Conservation (phyloP, 1,140 invertebrate genomes). For the Caenorhabditis inopinata region DNA sequence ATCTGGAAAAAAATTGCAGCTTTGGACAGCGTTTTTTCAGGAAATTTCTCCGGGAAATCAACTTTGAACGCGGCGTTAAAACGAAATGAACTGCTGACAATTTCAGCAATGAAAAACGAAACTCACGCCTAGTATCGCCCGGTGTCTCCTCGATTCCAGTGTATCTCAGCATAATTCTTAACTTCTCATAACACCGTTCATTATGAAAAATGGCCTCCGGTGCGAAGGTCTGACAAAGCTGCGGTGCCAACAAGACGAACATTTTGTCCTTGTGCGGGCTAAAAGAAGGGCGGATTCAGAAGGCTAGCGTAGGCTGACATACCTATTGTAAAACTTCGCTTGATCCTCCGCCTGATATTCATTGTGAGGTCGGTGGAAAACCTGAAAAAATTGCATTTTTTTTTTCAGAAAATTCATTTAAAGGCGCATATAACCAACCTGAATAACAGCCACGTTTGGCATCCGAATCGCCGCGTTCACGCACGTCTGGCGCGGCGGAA, state of each 20-base stretch:
- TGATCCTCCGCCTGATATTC: background rate
- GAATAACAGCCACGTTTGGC: background rate
- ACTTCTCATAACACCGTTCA: background rate
- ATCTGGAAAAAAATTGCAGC: too few relatives aligned
- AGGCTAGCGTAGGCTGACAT: background rate
- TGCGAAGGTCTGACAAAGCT: background rate
- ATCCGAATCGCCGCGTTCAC: background rate
- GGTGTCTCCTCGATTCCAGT: background rate
- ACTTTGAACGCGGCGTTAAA: too few relatives aligned
- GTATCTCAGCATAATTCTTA: background rate
- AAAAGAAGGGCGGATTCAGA: background rate
- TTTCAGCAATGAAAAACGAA: too few relatives aligned
- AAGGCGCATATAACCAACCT: background rate
- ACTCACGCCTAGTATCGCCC: background rate
- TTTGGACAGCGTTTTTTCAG: too few relatives aligned
- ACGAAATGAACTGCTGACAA: too few relatives aligned
- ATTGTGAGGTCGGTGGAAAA: background rate
- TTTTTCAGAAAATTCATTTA: too few relatives aligned
- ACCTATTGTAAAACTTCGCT: background rate
- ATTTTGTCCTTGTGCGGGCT: background rate
- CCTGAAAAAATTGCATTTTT: background rate
- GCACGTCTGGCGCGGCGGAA: background rate
- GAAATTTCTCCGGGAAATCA: too few relatives aligned
- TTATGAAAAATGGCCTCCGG: conserved; percentile 6
- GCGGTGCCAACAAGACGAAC: background rate